A percentile compares a stretch with the other conserved stretches of the same genome.
These are phyloP conservation scores for Emydocephalus ijimae DNA, from an alignment of 2,113 vertebrate species.

Conservation along the genomic window DNA sequence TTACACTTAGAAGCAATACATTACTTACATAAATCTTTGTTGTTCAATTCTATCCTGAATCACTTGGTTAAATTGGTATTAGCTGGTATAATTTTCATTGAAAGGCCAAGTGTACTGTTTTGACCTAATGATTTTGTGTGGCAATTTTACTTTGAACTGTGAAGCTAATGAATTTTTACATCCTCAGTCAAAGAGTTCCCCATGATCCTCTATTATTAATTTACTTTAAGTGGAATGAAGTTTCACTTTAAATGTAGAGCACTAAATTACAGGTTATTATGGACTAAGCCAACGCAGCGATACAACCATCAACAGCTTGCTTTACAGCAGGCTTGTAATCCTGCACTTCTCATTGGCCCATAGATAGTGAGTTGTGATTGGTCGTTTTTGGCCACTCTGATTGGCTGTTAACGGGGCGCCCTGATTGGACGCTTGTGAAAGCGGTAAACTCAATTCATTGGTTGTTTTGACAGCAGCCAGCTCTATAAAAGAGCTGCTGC, in stretches of 20 bases:
- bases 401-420: too few species aligned
- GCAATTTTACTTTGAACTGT: slow-evolving; percentile 29
- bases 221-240: slow-evolving; percentile 22
- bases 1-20: not conserved
- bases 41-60: not conserved
- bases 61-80: not conserved
- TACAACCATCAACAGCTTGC: too few species aligned
- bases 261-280: slow-evolving; percentile 11
- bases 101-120: not conserved
- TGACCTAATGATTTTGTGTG: slow-evolving; percentile 7
- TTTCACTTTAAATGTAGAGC: slow-evolving; percentile 32
- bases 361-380: too few species aligned
- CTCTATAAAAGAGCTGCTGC: too few species aligned
- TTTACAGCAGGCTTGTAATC: too few species aligned
- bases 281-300: too few species aligned
- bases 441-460: too few species aligned
- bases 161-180: slow-evolving; percentile 40
- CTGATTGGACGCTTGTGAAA: too few species aligned
- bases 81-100: not conserved
- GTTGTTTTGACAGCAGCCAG: too few species aligned
- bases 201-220: slow-evolving; percentile 28
- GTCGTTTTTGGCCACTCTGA: too few species aligned
- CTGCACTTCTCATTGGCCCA: too few species aligned
- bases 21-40: not conserved
- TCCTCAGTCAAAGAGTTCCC: not conserved